A percentile compares a stretch with the other conserved stretches of the same genome.
phyloP scores from a whole-genome alignment of 2,888 invertebrate genomes.

The Pristionchus exspectatus region DNA sequence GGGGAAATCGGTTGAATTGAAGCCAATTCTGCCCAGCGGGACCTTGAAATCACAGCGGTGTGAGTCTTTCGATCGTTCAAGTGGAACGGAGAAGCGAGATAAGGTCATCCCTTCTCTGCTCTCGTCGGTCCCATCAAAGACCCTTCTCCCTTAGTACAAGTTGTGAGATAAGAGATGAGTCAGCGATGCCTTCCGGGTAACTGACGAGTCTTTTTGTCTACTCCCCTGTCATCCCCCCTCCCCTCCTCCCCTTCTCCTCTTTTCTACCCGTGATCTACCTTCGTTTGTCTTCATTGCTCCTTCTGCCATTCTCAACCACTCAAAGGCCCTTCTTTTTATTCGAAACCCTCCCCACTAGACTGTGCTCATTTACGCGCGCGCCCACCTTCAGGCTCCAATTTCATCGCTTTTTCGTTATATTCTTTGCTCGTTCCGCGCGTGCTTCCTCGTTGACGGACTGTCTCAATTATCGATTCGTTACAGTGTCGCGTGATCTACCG shows the following conservation, averaged over 20 bases:
- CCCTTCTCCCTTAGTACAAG: background rate
- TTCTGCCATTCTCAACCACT: constrained; percentile 8
- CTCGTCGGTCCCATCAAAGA: constrained; percentile 31
- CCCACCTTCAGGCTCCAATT: constrained; percentile 17
- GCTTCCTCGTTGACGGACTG: constrained; percentile 7
- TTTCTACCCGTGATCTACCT: constrained; percentile 36
- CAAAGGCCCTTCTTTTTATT: background rate
- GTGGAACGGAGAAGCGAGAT: background rate
- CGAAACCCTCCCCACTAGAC: constrained; percentile 23
- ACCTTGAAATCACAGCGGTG: background rate
- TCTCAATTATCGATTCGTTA: constrained; percentile 11
- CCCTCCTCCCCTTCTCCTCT: background rate
- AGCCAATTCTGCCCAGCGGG: background rate
- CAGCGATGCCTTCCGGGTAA: constrained; percentile 36
- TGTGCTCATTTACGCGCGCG: constrained; percentile 18
- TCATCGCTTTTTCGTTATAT: constrained; percentile 20
- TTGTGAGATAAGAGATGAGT: constrained; percentile 17
- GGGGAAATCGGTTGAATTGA: background rate
- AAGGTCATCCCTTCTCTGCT: background rate
- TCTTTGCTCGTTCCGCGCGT: background rate
- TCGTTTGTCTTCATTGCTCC: background rate
- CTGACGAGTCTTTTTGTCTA: constrained; percentile 22
- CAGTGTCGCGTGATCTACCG: constrained; percentile 23
- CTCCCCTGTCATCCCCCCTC: constrained; percentile 1
- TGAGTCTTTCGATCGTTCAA: background rate